Evolutionary conservation across 2,888 invertebrate genomes (phyloP).

Genomic region (Spisula subtruncata): DNA sequence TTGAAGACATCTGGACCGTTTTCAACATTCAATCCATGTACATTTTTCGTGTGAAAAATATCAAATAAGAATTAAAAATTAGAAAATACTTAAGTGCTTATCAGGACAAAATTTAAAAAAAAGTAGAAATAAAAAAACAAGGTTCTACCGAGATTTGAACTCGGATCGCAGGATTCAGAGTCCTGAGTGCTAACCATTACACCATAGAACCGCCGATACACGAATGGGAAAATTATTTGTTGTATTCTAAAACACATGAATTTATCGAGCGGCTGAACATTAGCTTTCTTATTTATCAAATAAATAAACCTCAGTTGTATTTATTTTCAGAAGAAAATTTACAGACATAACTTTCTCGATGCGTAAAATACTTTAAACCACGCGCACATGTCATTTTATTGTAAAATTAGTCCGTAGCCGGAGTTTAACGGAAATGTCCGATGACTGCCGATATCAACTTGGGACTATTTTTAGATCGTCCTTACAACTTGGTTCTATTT

Average conservation of each 20-base stretch:
- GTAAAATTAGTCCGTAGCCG: not conserved
- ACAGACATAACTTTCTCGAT: not conserved
- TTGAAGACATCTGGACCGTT: too few relatives aligned
- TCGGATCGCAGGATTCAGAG: constrained; percentile 58
- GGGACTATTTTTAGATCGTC: not conserved
- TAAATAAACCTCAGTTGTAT: not conserved
- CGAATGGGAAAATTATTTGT: not conserved
- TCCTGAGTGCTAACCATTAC: constrained; percentile 57
- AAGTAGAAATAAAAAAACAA: not conserved
- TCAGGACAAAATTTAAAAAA: not conserved
- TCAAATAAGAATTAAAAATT: too few relatives aligned
- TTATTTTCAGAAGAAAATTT: not conserved
- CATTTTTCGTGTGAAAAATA: too few relatives aligned
- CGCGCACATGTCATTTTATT: not conserved
- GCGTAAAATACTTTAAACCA: not conserved
- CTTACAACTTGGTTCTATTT: not conserved
- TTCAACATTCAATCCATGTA: too few relatives aligned
- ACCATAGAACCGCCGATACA: constrained; percentile 40
- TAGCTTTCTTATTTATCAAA: not conserved
- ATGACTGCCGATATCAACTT: not conserved
- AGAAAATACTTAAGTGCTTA: too few relatives aligned
- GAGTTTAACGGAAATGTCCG: not conserved
- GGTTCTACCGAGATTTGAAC: constrained; percentile 54
- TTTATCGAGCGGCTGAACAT: not conserved
- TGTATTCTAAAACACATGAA: not conserved